phyloP scores from a whole-genome alignment of 1,140 invertebrate species.

The Procambarus clarkii region DNA sequence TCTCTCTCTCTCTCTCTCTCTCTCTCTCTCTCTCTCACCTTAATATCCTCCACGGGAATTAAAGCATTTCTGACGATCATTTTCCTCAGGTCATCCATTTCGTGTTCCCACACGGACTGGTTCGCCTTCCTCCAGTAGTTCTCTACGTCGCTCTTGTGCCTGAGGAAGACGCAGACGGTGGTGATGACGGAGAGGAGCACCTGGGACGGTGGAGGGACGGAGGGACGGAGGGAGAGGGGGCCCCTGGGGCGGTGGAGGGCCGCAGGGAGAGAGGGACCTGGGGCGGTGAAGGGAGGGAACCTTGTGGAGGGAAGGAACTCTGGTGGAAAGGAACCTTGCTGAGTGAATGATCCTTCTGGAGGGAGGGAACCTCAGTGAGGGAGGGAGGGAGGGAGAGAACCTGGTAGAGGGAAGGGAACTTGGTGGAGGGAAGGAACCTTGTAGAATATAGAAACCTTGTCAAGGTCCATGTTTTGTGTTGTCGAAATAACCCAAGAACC shows the following conservation, averaged over 20 bases:
- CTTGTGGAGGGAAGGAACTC: background rate
- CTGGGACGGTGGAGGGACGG: background rate
- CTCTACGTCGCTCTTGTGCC: conserved; percentile 39
- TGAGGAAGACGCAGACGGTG: background rate
- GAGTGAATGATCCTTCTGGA: no score
- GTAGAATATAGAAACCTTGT: no score
- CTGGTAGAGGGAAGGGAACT: no score
- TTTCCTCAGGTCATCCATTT: conserved; percentile 80
- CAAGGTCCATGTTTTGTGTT: no score
- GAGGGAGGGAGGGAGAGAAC: no score
- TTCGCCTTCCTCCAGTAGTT: conserved; percentile 78
- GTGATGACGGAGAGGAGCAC: background rate
- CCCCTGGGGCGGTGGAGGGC: no score
- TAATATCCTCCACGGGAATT: conserved; percentile 76
- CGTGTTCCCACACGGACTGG: conserved; percentile 76
- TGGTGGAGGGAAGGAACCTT: background rate
- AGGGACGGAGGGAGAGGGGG: background rate
- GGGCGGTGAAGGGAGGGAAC: background rate
- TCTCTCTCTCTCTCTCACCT: conserved; percentile 30
- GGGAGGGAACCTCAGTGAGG: no score
- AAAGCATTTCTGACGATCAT: conserved; percentile 79
- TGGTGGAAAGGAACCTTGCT: no score
- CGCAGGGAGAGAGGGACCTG: background rate
- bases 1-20: background rate
- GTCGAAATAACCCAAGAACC: no score